Evolutionary conservation across 2,888 invertebrate genomes (phyloP), one percentile per base, ranked within the genome.

Genomic region (Fragum fragum): DNA sequence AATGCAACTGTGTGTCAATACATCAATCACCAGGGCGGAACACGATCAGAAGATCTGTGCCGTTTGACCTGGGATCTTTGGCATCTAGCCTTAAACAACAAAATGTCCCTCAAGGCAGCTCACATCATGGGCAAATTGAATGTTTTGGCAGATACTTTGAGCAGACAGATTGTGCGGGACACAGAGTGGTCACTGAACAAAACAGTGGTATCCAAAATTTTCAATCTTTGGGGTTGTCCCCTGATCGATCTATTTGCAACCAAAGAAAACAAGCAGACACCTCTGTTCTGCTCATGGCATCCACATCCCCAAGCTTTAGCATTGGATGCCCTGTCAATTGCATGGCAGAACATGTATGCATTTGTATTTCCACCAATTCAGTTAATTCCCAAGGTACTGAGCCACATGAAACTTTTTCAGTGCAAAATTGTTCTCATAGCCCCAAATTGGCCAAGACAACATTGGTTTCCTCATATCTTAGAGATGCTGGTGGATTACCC

Each of bases 141-240:
- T 66, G 28, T 77, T 21, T 28, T 77, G n/a, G 79, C 83, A 18
- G 83, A 85, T 61, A 18, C 28, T 28, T 63, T 72, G 55, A 82
- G 82, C 39, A n/a, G 83, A 1, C n/a, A 63, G 16, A 57, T 23
- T 29, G 47, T 81, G 1, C 53, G 68, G 16, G 61, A 36, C 6
- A 69, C 82, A 66, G 83, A 85, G 32, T 83, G 80, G 83, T 70
- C 74, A 6, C n/a, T 82, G 53, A 71, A 82, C 76, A 69, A 28
- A 18, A 7, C 61, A n/a, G n/a, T n/a, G 23, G 55, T 61, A 11
- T n/a, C 29, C 1, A 26, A 72, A 57, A 28, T 80, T 6, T 80
- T 80, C 57, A 42, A 14, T n/a, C 39, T 68, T 6, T 71, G 76
- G 77, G 77, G 66, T 70, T 57, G 42, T 3, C 81, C 77, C 3